Conservation (phyloP, 1,140 invertebrate genomes). For the Drosophila aff. region DNA sequence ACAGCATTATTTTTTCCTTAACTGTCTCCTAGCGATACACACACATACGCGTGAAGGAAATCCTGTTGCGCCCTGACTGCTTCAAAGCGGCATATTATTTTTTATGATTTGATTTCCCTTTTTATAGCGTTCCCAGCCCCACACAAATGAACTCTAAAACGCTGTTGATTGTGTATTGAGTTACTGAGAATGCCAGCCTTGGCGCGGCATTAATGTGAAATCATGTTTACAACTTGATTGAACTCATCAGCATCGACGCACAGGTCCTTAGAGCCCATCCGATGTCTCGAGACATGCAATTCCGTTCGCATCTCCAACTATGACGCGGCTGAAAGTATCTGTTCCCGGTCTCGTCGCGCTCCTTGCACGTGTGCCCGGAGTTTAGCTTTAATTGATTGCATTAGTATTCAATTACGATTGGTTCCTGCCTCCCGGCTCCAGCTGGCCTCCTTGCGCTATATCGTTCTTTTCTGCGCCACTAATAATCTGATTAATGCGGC, state of each 20-base stretch:
- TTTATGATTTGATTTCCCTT: conserved; percentile 78
- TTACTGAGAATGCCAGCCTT: conserved; percentile 56
- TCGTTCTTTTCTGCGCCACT: conserved; percentile 42
- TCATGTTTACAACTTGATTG: conserved; percentile 82
- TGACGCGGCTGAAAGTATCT: conserved; percentile 19
- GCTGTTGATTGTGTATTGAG: conserved; percentile 81
- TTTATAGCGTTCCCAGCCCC: conserved; percentile 37
- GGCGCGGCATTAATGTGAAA: conserved; percentile 71
- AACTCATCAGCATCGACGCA: conserved; percentile 68
- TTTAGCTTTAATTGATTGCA: conserved; percentile 76
- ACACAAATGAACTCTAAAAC: conserved; percentile 78
- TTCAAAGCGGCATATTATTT: conserved; percentile 75
- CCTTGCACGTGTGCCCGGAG: conserved; percentile 53
- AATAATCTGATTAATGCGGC: conserved; percentile 67
- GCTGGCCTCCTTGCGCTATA: background rate
- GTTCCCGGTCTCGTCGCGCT: conserved; percentile 1
- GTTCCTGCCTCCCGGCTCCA: background rate
- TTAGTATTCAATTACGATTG: conserved; percentile 70
- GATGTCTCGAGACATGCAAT: conserved; percentile 28
- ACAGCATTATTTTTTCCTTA: conserved; percentile 1
- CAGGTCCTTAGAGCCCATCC: conserved; percentile 5
- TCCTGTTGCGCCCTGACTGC: conserved; percentile 62
- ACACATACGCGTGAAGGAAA: conserved; percentile 57
- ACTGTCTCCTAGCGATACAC: conserved; percentile 31
- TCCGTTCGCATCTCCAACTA: conserved; percentile 31